Base-by-base conservation (phyloP, 2,888 invertebrate genomes). In the Tetramorium bicarinatum region DNA sequence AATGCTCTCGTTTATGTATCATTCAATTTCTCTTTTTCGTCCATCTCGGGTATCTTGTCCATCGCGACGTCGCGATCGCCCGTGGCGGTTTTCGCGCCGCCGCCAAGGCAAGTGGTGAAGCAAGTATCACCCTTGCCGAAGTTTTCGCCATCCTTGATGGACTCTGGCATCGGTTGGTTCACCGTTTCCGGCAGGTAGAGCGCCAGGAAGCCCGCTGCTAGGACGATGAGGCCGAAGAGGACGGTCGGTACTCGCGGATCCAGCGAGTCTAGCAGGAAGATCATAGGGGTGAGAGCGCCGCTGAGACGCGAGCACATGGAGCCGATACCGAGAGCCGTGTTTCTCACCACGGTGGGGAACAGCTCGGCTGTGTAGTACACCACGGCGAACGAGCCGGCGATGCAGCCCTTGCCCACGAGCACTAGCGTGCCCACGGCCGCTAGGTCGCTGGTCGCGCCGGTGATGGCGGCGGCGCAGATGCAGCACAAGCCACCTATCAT, bases 301-400 rank as follows among this genome's bases (percentile, higher is more conserved):
- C 98, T 97, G 18, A 97, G 95, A 95, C 98, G 97, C 13, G 98
- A 98, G 90, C 97, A 97, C 97, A 98, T 98, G 0, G 98, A 97
- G 1, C 98, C 98, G 82, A 98, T 95, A 0, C 98, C 98, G 92
- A 98, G 95, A 0, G 97, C 98, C 0, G 98, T 97, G 93, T 98
- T 98, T 49, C 98, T 96, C 3, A 98, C 96, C 0, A 98, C 98
- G 0, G 98, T 98, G 0, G 98, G 98, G 92, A 98, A 98, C 25
- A 98, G 94, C 95, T 98, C 98, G 0, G 98, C 98, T 0, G 98
- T 98, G 93, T 98, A 98, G 91, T 98, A 98, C 87, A 98, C 96
- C 44, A 98, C 97, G 18, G 98, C 98, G 95, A 98, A 98, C 0
- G 98, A 98, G 74, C 97, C 97, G 9, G 98, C 97, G 71, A 98